Conservation (phyloP, 2,113 vertebrate species). For the Narcine bancroftii region DNA sequence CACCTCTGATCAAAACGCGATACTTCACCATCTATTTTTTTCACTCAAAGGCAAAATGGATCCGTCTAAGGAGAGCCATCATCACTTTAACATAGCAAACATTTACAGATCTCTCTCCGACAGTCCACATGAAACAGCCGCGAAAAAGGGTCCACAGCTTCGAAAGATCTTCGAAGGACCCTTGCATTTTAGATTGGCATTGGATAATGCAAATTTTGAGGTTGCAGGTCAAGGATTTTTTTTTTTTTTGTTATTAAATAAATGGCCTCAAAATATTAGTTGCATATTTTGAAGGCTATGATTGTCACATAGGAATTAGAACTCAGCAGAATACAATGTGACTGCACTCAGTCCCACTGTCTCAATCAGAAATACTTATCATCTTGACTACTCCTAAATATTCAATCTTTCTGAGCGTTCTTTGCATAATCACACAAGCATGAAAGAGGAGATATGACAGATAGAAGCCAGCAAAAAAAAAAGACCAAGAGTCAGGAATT, state of each 20-base stretch:
- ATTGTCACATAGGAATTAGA: not conserved
- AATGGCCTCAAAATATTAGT: not conserved
- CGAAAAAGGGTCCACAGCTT: not conserved
- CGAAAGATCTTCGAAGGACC: no score
- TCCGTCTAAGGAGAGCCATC: not conserved
- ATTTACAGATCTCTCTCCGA: not conserved
- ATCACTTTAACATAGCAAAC: not conserved
- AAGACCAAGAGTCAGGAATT: not conserved
- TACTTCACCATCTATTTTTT: not conserved
- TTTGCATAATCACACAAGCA: slow-evolving; percentile 62
- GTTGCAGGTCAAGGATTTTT: not conserved
- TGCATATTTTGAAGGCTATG: not conserved
- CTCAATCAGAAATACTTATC: slow-evolving; percentile 54
- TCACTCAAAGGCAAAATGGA: not conserved
- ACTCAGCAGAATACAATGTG: not conserved
- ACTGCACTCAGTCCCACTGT: slow-evolving; percentile 47
- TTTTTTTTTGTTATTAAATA: not conserved
- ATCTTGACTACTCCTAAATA: slow-evolving; percentile 43
- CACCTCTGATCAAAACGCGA: not conserved
- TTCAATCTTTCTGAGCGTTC: slow-evolving; percentile 54
- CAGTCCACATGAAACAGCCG: not conserved
- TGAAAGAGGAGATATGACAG: slow-evolving; percentile 67
- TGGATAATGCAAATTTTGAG: not conserved
- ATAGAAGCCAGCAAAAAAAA: slow-evolving; percentile 1
- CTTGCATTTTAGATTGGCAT: not conserved